phyloP scores from a whole-genome alignment of 2,113 vertebrate genomes.

The Channa maculata region DNA sequence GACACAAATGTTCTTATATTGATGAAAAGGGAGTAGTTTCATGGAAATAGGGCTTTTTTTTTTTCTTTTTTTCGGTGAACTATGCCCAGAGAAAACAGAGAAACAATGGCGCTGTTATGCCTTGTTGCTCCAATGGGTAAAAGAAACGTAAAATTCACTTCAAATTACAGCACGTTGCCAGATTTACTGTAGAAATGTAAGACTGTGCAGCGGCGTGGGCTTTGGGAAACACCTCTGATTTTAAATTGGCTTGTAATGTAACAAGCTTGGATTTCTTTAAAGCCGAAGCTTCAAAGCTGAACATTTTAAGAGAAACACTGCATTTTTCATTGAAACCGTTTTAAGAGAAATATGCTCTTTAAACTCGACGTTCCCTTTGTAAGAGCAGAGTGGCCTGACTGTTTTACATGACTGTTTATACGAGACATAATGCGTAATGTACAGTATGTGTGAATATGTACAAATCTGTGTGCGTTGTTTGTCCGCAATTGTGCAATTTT shows the following conservation, averaged over 20 bases:
- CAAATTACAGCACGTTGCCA: not conserved
- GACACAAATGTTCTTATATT: no score
- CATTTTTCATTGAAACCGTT: not conserved
- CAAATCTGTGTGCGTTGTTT: not conserved
- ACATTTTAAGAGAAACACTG: not conserved
- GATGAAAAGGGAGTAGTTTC: no score
- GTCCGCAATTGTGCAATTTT: slow-evolving; percentile 36
- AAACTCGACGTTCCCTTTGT: not conserved
- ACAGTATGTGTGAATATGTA: not conserved
- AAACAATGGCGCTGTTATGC: no score
- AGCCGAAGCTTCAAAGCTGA: not conserved
- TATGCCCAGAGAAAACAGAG: no score
- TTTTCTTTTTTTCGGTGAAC: no score
- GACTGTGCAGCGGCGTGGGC: no score
- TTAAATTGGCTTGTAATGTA: no score
- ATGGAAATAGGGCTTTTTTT: no score
- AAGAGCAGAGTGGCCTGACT: no score
- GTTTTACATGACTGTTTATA: no score
- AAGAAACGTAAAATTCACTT: not conserved
- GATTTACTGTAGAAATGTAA: not conserved
- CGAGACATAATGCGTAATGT: not conserved
- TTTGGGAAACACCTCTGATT: no score
- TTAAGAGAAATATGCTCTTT: not conserved
- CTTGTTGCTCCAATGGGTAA: no score
- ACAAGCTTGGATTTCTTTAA: not conserved